Base-by-base conservation (phyloP, 2,113 vertebrate species). In the Lanius collurio region DNA sequence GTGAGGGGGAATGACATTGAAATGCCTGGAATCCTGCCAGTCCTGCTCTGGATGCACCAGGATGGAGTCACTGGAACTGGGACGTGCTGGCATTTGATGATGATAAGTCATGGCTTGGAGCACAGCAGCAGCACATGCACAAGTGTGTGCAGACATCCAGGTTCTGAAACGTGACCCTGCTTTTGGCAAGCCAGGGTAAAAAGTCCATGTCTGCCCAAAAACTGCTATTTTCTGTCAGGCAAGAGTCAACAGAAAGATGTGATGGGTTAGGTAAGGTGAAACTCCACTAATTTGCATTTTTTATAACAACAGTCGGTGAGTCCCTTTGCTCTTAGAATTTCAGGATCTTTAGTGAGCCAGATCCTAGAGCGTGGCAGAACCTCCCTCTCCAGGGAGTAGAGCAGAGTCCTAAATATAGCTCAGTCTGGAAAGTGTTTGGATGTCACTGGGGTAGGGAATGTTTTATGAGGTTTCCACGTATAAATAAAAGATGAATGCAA, bases 401-500 rank as follows among this genome's bases (percentile, higher is more conserved):
- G 44, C 60, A 64, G 37, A 62, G 17, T 41, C 56, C 79, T 95
- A 94, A 85, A 81, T 89, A 92, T 93, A 94, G 63, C 70, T 93
- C 73, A 81, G 55, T 39, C 80, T 89, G 83, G 69, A 82, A 87
- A 94, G 74, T 79, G 69, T 86, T 87, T 83, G 88, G 69, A 94
- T 94, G 88, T 65, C 83, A 75, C 68, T 80, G 24, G 69, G 5
- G 44, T 90, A 87, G 80, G 55, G 56, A 93, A 95, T 89, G 75
- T 79, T 93, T 91, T 85, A 78, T 93, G 94, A 96, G 50, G 62
- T 91, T 95, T 95, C 84, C 78, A 85, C 64, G 50, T 46, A 93
- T 95, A 94, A 95, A 95, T 96, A 94, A 97, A 96, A 91, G 80
- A 96, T 96, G 90, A 94, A 90, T 82, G 93, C 88, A 95, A 95